Evolutionary conservation across 2,888 invertebrate genomes (phyloP).

Genomic region (Phalera bucephala): DNA sequence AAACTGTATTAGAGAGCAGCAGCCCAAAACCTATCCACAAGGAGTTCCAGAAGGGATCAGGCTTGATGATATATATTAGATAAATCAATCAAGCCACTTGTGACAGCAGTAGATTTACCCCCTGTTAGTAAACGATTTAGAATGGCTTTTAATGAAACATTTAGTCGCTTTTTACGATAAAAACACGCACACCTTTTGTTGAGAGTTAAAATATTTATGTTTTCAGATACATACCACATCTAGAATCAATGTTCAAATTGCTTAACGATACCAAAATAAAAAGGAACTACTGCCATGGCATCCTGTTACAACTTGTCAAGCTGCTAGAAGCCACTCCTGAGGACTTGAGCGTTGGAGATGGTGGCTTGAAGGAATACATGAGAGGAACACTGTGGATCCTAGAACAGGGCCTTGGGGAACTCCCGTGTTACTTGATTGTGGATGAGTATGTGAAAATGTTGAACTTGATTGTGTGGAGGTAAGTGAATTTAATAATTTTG

Average conservation of each 20-base stretch:
- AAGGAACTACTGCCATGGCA: slow-evolving; percentile 86
- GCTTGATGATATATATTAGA: no score
- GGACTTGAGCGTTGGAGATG: slow-evolving; percentile 18
- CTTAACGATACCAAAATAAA: slow-evolving; percentile 40
- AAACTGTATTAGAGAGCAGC: no score
- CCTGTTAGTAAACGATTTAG: no score
- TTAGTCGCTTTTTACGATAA: no score
- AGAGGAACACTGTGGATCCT: slow-evolving; percentile 38
- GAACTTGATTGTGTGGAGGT: slow-evolving; percentile 57
- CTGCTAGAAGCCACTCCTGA: slow-evolving; percentile 49
- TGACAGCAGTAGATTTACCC: no score
- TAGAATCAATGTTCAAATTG: slow-evolving; percentile 39
- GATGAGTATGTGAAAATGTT: slow-evolving; percentile 58
- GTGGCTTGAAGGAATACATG: slow-evolving; percentile 7
- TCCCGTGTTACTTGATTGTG: slow-evolving; percentile 52
- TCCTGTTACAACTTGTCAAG: slow-evolving; percentile 76
- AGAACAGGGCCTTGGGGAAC: slow-evolving; percentile 21
- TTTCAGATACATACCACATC: slow-evolving; percentile 29
- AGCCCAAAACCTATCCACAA: no score
- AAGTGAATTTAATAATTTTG: slow-evolving; percentile 17
- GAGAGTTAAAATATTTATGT: neutral
- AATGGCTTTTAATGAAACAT: no score
- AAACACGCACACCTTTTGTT: no score
- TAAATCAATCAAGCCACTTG: no score
- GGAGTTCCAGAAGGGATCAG: no score